phyloP scores from a whole-genome alignment of 2,888 invertebrate species.

The Spodoptera exigua region DNA sequence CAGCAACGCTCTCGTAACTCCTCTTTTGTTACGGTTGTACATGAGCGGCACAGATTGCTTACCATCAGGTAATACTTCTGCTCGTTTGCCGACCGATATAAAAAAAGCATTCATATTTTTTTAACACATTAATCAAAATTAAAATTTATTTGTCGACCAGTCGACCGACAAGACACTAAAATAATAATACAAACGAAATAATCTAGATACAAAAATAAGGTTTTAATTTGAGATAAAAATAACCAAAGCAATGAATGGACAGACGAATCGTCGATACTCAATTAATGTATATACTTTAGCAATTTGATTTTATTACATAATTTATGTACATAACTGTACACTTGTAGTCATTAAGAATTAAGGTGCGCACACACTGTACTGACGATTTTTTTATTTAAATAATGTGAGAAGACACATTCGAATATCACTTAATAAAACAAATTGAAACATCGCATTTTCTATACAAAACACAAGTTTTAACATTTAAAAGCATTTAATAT shows the following conservation, averaged over 20 bases:
- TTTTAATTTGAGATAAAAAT: slow-evolving; percentile 41
- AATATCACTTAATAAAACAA: too few relatives aligned
- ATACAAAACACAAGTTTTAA: too few relatives aligned
- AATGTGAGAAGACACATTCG: too few relatives aligned
- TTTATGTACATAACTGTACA: slow-evolving; percentile 61
- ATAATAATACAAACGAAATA: slow-evolving; percentile 14
- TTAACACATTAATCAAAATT: too few relatives aligned
- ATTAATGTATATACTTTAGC: slow-evolving; percentile 60
- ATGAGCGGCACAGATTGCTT: too few relatives aligned
- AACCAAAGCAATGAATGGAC: slow-evolving; percentile 46
- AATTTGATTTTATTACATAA: slow-evolving; percentile 62
- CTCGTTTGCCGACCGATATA: too few relatives aligned
- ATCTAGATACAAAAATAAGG: slow-evolving; percentile 31
- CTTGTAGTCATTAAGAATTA: slow-evolving; percentile 45
- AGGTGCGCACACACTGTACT: slow-evolving; percentile 41
- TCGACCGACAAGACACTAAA: neutral
- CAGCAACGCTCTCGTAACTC: too few relatives aligned
- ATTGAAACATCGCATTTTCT: too few relatives aligned
- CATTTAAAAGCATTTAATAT: neutral
- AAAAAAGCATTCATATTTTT: neutral
- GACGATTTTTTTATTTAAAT: too few relatives aligned
- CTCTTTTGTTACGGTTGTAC: too few relatives aligned
- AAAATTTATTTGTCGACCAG: too few relatives aligned
- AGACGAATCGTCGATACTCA: slow-evolving; percentile 48
- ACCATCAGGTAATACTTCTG: too few relatives aligned